Percentiles rank a stretch among this genome's conserved stretches.
Conservation (phyloP, 2,797 vertebrate species). For the Phrynocephalus guinanensis region DNA sequence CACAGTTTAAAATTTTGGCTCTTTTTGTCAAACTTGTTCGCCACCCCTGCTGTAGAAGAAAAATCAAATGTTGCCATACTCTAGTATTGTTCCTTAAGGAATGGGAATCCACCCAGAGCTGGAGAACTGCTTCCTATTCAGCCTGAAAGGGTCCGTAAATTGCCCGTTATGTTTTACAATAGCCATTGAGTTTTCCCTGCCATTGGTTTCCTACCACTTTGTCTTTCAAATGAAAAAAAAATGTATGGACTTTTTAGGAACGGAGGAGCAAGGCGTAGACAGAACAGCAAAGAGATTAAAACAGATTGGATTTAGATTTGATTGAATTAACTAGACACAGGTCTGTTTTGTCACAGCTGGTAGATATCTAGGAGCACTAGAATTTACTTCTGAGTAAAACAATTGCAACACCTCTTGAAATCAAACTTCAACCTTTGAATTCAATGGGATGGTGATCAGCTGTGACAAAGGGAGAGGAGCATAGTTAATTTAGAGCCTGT, state of each 20-base stretch:
- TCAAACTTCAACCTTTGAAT: too few relatives aligned
- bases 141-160: neutral
- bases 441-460: too few relatives aligned
- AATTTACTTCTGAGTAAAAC: neutral
- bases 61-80: neutral
- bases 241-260: neutral
- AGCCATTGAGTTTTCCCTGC: neutral
- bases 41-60: neutral
- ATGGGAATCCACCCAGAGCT: neutral
- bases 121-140: neutral
- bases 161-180: conserved; percentile 4
- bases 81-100: neutral
- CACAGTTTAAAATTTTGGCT: too few relatives aligned
- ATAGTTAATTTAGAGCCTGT: too few relatives aligned
- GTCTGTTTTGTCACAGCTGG: neutral
- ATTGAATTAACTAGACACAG: too few relatives aligned
- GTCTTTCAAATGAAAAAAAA: neutral
- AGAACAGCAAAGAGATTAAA: neutral
- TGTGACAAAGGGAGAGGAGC: too few relatives aligned
- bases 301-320: neutral
- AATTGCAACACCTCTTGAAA: too few relatives aligned
- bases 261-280: neutral
- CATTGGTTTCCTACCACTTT: neutral
- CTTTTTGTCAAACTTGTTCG: too few relatives aligned
- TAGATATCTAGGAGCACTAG: neutral